A percentile compares a stretch with the other conserved stretches of the same genome.
Evolutionary conservation across 2,888 invertebrate genomes (phyloP).

Genomic region (Sphaerophoria rueppellii): DNA sequence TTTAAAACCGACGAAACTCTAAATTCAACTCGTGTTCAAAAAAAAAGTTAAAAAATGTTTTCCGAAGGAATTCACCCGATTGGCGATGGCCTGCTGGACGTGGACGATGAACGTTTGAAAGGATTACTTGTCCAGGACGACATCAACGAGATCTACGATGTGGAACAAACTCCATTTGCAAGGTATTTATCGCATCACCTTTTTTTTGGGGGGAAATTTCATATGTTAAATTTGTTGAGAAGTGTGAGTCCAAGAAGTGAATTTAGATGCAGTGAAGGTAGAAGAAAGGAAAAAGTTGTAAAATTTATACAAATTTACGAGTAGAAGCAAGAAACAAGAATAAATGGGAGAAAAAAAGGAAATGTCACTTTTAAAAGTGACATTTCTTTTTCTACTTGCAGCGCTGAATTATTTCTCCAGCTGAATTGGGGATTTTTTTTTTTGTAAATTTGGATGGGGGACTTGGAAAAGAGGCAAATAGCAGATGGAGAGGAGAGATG

Average conservation of each 20-base stretch:
- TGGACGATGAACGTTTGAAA: constrained; percentile 87
- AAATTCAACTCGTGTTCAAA: constrained; percentile 7
- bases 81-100: constrained; percentile 88
- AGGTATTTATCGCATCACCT: constrained; percentile 84
- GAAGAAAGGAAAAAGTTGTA: not conserved
- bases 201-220: constrained; percentile 38
- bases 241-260: not conserved
- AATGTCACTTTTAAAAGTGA: constrained; percentile 21
- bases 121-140: constrained; percentile 88
- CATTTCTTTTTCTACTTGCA: constrained; percentile 13
- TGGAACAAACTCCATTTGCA: constrained; percentile 92
- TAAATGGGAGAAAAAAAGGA: constrained; percentile 20
- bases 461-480: not conserved
- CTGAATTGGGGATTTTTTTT: constrained; percentile 43
- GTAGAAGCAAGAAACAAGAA: not conserved
- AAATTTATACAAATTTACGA: not conserved
- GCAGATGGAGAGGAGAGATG: no score
- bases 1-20: constrained; percentile 10
- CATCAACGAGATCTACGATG: constrained; percentile 90
- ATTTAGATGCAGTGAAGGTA: not conserved
- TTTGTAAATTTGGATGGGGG: constrained; percentile 7
- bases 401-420: constrained; percentile 39
- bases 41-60: constrained; percentile 78
- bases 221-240: not conserved
- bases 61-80: constrained; percentile 81